Percentiles rank a stretch among this genome's conserved stretches.
phyloP scores from a whole-genome alignment of 1,140 invertebrate species.

The Leptoteleia sp. region DNA sequence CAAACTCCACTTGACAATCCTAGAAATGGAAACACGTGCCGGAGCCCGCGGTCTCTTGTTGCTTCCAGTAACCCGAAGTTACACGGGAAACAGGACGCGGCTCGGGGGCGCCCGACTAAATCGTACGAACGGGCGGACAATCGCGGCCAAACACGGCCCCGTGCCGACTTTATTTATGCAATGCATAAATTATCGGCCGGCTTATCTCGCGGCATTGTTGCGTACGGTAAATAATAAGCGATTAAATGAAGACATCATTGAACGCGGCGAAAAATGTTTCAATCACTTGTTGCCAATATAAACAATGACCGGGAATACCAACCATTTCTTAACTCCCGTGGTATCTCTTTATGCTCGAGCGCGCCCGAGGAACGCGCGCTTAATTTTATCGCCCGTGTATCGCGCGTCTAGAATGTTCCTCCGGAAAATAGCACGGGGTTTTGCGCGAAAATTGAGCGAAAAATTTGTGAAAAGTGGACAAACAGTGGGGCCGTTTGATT shows the following conservation, averaged over 20 bases:
- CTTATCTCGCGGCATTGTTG: not conserved
- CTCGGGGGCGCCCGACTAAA: not conserved
- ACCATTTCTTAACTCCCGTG: constrained; percentile 36
- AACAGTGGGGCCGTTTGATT: too few species aligned
- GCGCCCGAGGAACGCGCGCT: constrained; percentile 24
- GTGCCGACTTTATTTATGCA: constrained; percentile 4
- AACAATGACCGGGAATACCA: constrained; percentile 54
- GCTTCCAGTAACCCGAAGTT: constrained; percentile 2
- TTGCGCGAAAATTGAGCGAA: constrained; percentile 11
- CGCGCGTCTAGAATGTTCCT: constrained; percentile 15
- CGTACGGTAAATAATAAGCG: constrained; percentile 14
- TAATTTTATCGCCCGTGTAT: constrained; percentile 42
- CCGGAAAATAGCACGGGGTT: too few species aligned
- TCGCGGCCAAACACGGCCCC: not conserved
- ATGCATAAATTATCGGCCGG: constrained; percentile 16
- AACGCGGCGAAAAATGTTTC: constrained; percentile 9
- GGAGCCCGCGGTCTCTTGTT: constrained; percentile 38
- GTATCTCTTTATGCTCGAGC: constrained; percentile 45
- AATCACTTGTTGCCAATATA: constrained; percentile 46
- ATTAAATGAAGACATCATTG: constrained; percentile 42
- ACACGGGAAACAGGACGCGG: not conserved
- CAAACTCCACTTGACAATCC: constrained; percentile 75
- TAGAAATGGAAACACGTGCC: constrained; percentile 74
- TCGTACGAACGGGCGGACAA: not conserved
- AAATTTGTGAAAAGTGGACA: too few species aligned